Base-by-base conservation (phyloP, 2,888 invertebrate genomes). In the Lepidonotus clava region DNA sequence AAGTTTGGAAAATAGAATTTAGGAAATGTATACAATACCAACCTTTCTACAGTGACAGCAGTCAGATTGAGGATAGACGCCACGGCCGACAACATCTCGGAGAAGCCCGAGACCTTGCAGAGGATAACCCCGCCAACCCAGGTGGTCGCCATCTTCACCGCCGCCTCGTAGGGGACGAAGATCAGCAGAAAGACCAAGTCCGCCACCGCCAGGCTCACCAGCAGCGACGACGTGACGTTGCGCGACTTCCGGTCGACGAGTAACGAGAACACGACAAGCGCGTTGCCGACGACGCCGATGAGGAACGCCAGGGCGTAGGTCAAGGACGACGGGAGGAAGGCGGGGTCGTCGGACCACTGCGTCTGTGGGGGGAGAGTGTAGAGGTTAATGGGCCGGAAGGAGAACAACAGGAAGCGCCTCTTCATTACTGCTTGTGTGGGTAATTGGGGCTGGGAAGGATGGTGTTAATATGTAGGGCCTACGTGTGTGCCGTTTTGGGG, bases 11-110 rank as follows among this genome's bases (percentile, higher is more conserved):
- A n/a, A n/a, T n/a, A n/a, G n/a, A n/a, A 14, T n/a, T 24, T 11
- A n/a, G 11, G 24, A 24, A 8, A 66, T 66, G 24, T n/a, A 80
- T 41, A n/a, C n/a, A 18, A 11, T 11, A 88, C 92, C 92, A 90
- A 95, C 95, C 95, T 95, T 92, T 95, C 95, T 2, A 95, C 90
- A 61, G 95, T 95, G 86, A 95, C 95, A 0, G 95, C 95, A 40
- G 95, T 93, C 11, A 95, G 92, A 89, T 95, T 95, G 53, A 95
- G 93, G 1, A 95, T 94, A 18, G 95, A 95, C 0, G 95, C 94
- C 5, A 94, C 93, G 0, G 95, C 95, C 0, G 95, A 94, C 34
- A 95, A 91, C 88, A 95, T 93, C 89, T 95, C 95, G 1, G 93
- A 94, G 90, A 94, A 95, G 46, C 93, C 93, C 0, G 95, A 94